Percentiles rank a stretch among this genome's conserved stretches.
Evolutionary conservation across 2,113 vertebrate species (phyloP).

Genomic region (Gallinago paraguaiae): DNA sequence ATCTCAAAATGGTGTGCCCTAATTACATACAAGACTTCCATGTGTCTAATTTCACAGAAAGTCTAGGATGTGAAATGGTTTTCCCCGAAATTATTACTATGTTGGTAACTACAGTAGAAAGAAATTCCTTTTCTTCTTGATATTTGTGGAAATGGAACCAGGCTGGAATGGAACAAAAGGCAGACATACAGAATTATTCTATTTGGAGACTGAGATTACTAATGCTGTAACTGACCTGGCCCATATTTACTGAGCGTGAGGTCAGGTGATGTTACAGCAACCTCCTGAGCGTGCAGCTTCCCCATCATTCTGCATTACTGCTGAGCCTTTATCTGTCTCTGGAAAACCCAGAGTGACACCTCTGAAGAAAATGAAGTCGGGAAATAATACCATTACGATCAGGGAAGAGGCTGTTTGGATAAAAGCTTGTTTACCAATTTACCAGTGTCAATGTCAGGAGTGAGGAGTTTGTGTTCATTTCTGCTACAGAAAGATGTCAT

Average conservation of each 20-base stretch:
- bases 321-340: background rate
- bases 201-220: background rate
- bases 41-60: background rate
- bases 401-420: background rate
- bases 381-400: background rate
- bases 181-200: background rate
- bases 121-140: background rate
- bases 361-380: background rate
- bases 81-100: background rate
- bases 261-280: background rate
- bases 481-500: background rate
- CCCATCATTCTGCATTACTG: background rate
- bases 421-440: background rate
- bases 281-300: background rate
- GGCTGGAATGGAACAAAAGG: background rate
- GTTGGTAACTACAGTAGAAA: background rate
- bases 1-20: background rate
- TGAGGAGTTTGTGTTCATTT: background rate
- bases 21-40: background rate
- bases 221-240: background rate
- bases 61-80: background rate
- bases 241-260: rapidly evolving
- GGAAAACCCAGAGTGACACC: background rate
- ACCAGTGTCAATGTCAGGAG: background rate
- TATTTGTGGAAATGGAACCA: rapidly evolving